These are phyloP conservation scores for Drosophila atroscutellata DNA, from an alignment of 2,888 invertebrate genomes.

Conservation along the genomic window DNA sequence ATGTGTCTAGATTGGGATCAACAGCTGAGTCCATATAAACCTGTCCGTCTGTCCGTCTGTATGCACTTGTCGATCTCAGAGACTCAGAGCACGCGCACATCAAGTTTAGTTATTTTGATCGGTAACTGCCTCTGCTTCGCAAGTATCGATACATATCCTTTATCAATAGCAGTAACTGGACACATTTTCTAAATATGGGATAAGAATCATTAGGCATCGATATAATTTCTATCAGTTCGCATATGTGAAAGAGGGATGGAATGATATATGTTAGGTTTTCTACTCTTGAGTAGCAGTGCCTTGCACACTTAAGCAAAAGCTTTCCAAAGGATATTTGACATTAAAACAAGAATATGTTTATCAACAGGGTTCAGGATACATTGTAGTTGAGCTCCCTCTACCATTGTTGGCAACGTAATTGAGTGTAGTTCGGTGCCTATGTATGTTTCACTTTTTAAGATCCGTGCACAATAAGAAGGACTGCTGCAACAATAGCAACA, in stretches of 20 bases:
- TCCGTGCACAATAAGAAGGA: background rate
- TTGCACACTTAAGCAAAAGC: background rate
- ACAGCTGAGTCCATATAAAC: background rate
- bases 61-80: background rate
- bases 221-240: background rate
- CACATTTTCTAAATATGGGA: background rate
- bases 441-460: slow-evolving; percentile 36
- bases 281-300: background rate
- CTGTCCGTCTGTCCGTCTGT: background rate
- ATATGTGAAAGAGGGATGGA: background rate
- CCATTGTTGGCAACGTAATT: slow-evolving; percentile 43
- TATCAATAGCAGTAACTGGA: too few species aligned
- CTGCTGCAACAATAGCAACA: slow-evolving; percentile 13
- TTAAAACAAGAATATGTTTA: background rate
- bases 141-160: background rate
- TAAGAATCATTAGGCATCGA: background rate
- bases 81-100: background rate
- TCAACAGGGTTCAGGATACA: background rate
- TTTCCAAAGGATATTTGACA: background rate
- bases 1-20: background rate
- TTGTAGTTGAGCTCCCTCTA: background rate
- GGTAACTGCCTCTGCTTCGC: too few species aligned
- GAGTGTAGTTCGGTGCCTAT: slow-evolving; percentile 33
- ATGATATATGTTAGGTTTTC: background rate
- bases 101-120: background rate